Conservation (phyloP, 2,888 invertebrate genomes). For the Vanessa cardui region DNA sequence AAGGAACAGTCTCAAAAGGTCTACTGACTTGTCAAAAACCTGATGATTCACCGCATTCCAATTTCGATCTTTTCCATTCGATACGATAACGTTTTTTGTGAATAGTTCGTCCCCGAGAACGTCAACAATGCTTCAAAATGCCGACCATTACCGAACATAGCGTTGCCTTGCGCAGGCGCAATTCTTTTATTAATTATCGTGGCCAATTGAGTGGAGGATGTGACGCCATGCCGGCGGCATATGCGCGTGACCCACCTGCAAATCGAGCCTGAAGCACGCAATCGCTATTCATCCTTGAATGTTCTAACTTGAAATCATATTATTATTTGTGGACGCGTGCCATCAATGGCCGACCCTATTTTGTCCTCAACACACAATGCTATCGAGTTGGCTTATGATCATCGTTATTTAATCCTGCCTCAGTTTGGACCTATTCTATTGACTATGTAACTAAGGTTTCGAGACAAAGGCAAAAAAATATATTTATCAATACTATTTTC, state of each 20-base stretch:
- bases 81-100: slow-evolving; percentile 45
- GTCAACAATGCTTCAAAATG: slow-evolving; percentile 66
- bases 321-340: slow-evolving; percentile 47
- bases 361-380: slow-evolving; percentile 32
- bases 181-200: slow-evolving; percentile 79
- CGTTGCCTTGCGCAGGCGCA: slow-evolving; percentile 66
- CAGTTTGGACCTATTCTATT: not conserved
- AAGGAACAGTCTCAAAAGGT: slow-evolving; percentile 32
- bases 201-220: slow-evolving; percentile 78
- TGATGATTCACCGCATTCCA: slow-evolving; percentile 41
- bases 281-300: slow-evolving; percentile 75
- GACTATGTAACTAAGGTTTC: too few species aligned
- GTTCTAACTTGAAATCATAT: slow-evolving; percentile 61
- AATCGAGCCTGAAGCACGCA: slow-evolving; percentile 66
- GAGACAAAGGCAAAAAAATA: not conserved
- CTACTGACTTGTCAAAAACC: slow-evolving; percentile 31
- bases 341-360: slow-evolving; percentile 37
- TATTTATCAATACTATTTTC: not conserved
- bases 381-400: slow-evolving; percentile 23
- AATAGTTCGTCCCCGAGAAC: slow-evolving; percentile 49
- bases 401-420: slow-evolving; percentile 29
- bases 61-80: slow-evolving; percentile 33
- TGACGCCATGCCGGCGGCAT: slow-evolving; percentile 74
- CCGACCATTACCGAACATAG: slow-evolving; percentile 73
- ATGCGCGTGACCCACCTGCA: slow-evolving; percentile 75